Evolutionary conservation across 2,113 vertebrate genomes (phyloP), one percentile per base, ranked within the genome.

Genomic region (Seriola quinqueradiata): DNA sequence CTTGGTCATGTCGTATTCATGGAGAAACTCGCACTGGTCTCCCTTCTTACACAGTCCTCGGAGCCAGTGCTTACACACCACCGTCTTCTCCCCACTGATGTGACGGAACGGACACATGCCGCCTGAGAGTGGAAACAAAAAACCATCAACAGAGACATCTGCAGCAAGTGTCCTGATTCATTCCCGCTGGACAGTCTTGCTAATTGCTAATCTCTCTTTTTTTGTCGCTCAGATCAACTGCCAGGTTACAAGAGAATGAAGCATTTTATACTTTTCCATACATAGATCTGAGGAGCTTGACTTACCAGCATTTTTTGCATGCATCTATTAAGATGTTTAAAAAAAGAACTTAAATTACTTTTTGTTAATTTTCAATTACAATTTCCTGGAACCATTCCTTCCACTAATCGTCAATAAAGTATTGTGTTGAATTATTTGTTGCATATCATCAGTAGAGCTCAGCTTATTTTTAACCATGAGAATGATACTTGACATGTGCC

Each of bases 1-100:
- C 96, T 99, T 99, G 89, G 98, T 99, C 98, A 99, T 99, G 94
- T 99, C 98, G 2, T 99, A 99, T 67, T 99, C 98, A 0, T 99
- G 98, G 57, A 99, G 94, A 70, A 99, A 99, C 94, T 99, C 98
- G 63, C 98, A 99, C 92, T 99, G 98, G 92, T 99, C 98, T 77
- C 98, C 98, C 83, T 99, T 99, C 94, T 99, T 99, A 93, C 98
- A 99, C 61, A 99, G 95, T 14, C 98, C 98, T 75, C 98, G 93
- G 19, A 99, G 96, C 98, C 98, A 99, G 88, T 99, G 98, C 86
- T 99, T 99, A 93, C 98, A 99, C 67, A 99, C 98, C 34, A 99
- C 98, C 0, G 98, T 99, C 95, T 99, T 99, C 92, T 99, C 98
- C 14, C 98, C 98, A 0, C 98, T 99, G 84, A 99, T 99, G 92